Conservation (phyloP, 2,797 vertebrate genomes). For the Cichlasoma orientale region DNA sequence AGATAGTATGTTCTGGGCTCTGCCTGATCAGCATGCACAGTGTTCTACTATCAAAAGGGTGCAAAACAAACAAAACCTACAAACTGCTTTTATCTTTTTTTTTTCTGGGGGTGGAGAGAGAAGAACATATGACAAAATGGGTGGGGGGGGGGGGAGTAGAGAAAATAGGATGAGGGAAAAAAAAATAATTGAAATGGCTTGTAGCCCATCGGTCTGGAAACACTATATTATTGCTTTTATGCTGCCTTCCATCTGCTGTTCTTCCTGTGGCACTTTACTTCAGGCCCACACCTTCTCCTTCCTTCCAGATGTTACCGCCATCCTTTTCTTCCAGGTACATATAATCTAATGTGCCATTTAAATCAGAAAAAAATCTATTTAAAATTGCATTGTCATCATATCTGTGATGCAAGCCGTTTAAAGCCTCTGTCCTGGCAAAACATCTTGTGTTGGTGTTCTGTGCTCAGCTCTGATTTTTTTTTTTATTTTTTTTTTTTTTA, state of each 20-base stretch:
- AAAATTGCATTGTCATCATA: conserved; percentile 57
- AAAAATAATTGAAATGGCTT: conserved; percentile 69
- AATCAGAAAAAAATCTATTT: conserved; percentile 40
- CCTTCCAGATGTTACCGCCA: neutral
- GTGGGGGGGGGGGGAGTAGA: neutral
- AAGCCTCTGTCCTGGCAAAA: neutral
- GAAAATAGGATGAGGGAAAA: conserved; percentile 35
- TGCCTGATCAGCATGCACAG: conserved; percentile 44
- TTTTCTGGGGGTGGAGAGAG: conserved; percentile 7
- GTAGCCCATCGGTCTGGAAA: conserved; percentile 75
- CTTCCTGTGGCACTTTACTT: conserved; percentile 42
- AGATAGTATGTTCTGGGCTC: conserved; percentile 61
- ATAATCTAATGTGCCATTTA: conserved; percentile 71
- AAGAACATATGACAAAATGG: neutral
- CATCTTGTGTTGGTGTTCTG: neutral
- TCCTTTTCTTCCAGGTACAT: conserved; percentile 52
- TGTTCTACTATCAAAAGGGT: conserved; percentile 57
- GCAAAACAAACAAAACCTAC: conserved; percentile 50
- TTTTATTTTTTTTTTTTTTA: too few species aligned
- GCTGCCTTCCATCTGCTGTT: conserved; percentile 62
- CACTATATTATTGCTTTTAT: conserved; percentile 72
- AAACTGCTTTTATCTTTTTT: conserved; percentile 27
- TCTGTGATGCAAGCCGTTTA: conserved; percentile 52
- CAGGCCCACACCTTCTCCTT: neutral
- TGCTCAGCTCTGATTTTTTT: conserved; percentile 36